Evolutionary conservation across 2,113 vertebrate genomes (phyloP), one percentile per base, ranked within the genome.

Genomic region (Holacanthus passer): DNA sequence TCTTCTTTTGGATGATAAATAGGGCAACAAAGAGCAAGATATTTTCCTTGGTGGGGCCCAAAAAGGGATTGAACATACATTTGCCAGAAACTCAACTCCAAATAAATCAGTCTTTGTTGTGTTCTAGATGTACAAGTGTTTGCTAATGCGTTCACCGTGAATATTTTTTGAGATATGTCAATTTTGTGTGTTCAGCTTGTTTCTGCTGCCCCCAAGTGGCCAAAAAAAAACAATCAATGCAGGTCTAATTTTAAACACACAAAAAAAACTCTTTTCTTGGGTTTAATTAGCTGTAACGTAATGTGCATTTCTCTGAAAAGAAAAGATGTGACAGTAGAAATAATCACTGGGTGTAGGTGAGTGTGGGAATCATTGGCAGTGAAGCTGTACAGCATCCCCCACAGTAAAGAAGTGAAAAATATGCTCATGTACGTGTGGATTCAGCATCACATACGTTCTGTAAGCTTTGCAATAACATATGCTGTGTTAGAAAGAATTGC

Each of bases 401-500:
- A 75, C 16, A 20, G 29, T 24, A 58, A 60, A 43, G 37, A 48
- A 41, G 56, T 56, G 52, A 73, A 77, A 31, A 59, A 32, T 27
- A 53, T 62, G 41, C 59, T 50, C 17, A 56, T 64, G 62, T 32
- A 10, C 1, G 19, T 7, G 67, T 63, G 24, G 39, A 73, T 45
- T 71, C 24, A 27, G 43, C 35, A 19, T 76, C 45, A 67, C n/a
- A 73, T 50, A 43, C 78, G 55, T 52, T 77, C 27, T 37, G 17
- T 12, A 9, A 55, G 55, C 45, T 27, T 19, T 59, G 11, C 52
- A 35, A 45, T 43, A 62, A 22, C 39, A 67, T 16, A 75, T 74
- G 45, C 48, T 43, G 27, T 43, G 19, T 45, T 77, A 5, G 17
- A 32, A 48, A 37, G n/a, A 50, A 63, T 45, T 5, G 27, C 56